Conservation (phyloP, 2,113 vertebrate genomes). For the Thymallus thymallus region DNA sequence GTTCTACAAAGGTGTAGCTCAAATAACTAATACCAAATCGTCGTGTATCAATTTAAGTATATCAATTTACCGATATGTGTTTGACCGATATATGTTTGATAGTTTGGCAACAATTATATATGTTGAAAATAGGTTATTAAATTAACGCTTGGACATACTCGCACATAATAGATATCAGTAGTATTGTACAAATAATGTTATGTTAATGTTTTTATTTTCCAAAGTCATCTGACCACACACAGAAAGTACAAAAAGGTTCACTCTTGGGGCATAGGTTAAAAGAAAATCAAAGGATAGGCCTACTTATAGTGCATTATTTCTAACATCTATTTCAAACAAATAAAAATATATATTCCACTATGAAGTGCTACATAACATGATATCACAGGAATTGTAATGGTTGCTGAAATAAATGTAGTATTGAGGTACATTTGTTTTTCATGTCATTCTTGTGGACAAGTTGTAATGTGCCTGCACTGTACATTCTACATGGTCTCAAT, state of each 20-base stretch:
- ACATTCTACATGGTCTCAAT: constrained; percentile 2
- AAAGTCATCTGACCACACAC: constrained; percentile 6
- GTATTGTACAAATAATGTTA: neutral
- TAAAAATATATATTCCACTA: constrained; percentile 67
- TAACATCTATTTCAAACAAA: constrained; percentile 32
- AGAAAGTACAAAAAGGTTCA: constrained; percentile 3
- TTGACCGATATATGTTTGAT: too few species aligned
- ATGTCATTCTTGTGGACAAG: constrained; percentile 7
- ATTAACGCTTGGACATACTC: neutral
- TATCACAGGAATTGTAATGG: constrained; percentile 12
- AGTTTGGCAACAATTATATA: too few species aligned
- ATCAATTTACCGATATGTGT: too few species aligned
- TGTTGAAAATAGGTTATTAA: too few species aligned
- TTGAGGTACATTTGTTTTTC: constrained; percentile 64
- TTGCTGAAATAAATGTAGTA: constrained; percentile 15
- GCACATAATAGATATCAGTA: neutral
- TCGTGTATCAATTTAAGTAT: too few species aligned
- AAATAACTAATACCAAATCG: too few species aligned
- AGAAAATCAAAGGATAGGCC: constrained; percentile 14
- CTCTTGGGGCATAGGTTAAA: neutral
- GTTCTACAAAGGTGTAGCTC: too few species aligned
- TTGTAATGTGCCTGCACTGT: neutral
- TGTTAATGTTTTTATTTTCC: constrained; percentile 5
- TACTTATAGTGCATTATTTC: constrained; percentile 64
- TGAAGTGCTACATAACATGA: constrained; percentile 68